Evolutionary conservation across 2,113 vertebrate species (phyloP).

Genomic region (Lontra canadensis): DNA sequence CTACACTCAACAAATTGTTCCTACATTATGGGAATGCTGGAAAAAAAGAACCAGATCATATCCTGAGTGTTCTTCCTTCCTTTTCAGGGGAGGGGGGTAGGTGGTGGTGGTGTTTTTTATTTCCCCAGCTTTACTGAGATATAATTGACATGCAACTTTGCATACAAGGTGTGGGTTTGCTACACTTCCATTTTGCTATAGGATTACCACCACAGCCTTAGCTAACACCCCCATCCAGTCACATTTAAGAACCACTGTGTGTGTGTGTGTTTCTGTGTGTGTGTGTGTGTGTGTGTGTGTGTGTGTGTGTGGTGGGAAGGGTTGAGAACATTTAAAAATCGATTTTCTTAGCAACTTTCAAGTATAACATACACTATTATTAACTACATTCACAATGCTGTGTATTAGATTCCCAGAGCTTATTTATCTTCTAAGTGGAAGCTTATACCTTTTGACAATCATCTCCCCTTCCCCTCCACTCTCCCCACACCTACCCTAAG

Average conservation of each 20-base stretch:
- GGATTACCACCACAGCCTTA: not conserved
- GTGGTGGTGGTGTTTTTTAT: not conserved
- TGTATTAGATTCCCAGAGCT: not conserved
- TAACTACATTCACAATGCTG: not conserved
- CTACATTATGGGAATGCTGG: not conserved
- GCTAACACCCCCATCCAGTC: not conserved
- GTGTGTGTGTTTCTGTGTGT: too few species aligned
- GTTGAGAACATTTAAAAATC: not conserved
- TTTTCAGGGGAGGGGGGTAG: not conserved
- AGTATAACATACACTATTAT: not conserved
- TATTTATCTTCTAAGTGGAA: not conserved
- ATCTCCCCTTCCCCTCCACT: not conserved
- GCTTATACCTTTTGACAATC: not conserved
- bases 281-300: not conserved
- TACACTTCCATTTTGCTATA: not conserved
- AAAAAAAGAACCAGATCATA: not conserved
- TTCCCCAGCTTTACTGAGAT: not conserved
- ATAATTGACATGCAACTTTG: not conserved
- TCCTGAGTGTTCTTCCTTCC: not conserved
- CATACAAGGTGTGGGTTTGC: not conserved
- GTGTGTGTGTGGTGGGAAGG: not conserved
- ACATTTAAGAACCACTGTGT: not conserved
- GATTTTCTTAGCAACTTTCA: not conserved
- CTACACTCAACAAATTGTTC: not conserved
- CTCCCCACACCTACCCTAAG: not conserved